These are phyloP conservation scores for Liasis olivaceus DNA, from an alignment of 2,797 vertebrate species.

Conservation along the genomic window DNA sequence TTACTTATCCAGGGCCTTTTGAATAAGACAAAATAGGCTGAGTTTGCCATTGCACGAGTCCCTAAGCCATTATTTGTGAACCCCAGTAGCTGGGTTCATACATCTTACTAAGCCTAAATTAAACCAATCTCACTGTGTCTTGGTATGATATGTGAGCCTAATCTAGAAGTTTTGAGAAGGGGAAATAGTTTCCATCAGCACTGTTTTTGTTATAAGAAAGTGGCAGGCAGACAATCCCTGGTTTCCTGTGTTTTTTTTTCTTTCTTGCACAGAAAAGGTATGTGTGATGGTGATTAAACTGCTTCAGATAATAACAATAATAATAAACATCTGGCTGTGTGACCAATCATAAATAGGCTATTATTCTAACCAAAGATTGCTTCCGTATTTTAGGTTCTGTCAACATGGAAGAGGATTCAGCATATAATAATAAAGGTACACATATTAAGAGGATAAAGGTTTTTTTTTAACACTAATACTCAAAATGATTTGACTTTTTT, in stretches of 20 bases:
- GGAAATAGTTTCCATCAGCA: background rate
- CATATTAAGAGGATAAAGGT: constrained; percentile 14
- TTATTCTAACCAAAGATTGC: background rate
- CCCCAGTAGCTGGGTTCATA: background rate
- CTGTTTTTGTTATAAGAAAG: background rate
- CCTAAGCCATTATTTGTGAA: too few species aligned
- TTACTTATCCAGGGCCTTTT: background rate
- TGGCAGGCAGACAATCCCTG: background rate
- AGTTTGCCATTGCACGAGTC: background rate
- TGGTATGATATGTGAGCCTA: background rate
- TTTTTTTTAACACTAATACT: background rate
- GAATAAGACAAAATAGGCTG: background rate
- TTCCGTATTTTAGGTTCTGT: constrained; percentile 53
- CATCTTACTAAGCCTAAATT: background rate
- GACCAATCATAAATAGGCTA: background rate
- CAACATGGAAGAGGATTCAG: constrained; percentile 59
- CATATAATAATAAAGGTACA: constrained; percentile 63
- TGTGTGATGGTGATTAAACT: background rate
- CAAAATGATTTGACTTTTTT: constrained; percentile 20
- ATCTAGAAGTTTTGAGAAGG: background rate
- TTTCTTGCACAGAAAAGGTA: background rate
- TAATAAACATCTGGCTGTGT: background rate
- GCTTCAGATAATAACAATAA: background rate
- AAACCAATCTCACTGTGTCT: background rate
- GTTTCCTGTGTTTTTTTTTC: background rate